Conservation (phyloP, 53 echinoderm and acorn worm genomes). For the Crossaster papposus region DNA sequence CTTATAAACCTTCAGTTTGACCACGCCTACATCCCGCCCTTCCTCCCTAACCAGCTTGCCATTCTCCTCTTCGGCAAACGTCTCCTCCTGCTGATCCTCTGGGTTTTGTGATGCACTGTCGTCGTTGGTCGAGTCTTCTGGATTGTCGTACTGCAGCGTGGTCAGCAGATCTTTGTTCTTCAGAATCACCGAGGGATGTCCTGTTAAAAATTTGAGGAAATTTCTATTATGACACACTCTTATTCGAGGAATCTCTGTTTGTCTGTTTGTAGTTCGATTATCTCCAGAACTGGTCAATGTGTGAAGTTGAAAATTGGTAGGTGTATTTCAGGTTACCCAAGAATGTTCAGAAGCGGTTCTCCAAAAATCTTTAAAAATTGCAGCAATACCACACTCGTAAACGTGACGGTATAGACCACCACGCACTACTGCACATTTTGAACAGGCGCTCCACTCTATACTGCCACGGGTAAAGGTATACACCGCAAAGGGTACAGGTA, state of each 20-base stretch:
- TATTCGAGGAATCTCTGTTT: no score
- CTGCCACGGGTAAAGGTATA: no score
- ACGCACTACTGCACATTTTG: no score
- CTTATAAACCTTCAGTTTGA: slow-evolving; percentile 84
- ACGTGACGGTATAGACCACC: no score
- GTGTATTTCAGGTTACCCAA: no score
- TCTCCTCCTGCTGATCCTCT: background rate
- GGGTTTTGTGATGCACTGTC: background rate
- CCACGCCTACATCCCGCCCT: slow-evolving; percentile 89
- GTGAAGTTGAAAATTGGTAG: no score
- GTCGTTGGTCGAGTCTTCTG: slow-evolving; percentile 14
- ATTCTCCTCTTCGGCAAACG: slow-evolving; percentile 26
- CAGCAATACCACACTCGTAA: no score
- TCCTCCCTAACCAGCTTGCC: slow-evolving; percentile 87
- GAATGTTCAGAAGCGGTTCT: background rate
- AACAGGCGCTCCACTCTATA: no score
- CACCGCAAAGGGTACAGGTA: no score
- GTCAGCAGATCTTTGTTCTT: slow-evolving; percentile 48
- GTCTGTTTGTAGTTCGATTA: no score
- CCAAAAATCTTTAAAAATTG: no score
- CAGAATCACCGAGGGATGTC: slow-evolving; percentile 38
- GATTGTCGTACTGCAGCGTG: slow-evolving; percentile 32
- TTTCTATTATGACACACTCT: background rate
- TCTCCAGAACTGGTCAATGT: no score
- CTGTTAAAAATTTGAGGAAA: slow-evolving; percentile 6